Evolutionary conservation across 2,797 vertebrate species (phyloP).

Genomic region (Cyclura pinguis): DNA sequence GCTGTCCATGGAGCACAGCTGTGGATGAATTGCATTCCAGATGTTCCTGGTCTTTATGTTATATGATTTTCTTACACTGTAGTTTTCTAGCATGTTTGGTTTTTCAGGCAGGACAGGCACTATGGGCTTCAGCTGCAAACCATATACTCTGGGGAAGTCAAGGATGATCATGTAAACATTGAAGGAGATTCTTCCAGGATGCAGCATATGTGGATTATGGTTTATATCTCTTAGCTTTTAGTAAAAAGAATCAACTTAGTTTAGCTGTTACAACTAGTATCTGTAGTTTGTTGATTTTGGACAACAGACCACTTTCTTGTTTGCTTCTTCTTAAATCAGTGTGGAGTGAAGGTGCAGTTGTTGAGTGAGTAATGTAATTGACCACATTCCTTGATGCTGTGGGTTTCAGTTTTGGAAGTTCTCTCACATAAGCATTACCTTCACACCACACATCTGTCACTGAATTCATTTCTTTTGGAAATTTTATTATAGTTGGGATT

Average conservation of each 20-base stretch:
- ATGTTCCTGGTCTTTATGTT: background rate
- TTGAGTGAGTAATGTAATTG: background rate
- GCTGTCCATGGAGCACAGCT: background rate
- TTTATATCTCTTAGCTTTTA: background rate
- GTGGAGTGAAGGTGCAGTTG: background rate
- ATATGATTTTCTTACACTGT: background rate
- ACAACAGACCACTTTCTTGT: background rate
- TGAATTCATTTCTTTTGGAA: slow-evolving; percentile 1
- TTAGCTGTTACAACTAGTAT: background rate
- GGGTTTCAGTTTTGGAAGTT: slow-evolving; percentile 4
- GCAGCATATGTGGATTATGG: slow-evolving; percentile 7
- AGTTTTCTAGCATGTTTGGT: background rate
- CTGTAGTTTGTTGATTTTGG: background rate
- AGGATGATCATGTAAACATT: background rate
- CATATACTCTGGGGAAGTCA: background rate
- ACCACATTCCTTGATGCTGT: background rate
- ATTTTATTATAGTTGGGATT: background rate
- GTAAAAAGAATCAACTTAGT: slow-evolving; percentile 5
- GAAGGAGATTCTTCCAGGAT: background rate
- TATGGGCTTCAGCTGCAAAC: background rate
- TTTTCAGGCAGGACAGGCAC: background rate
- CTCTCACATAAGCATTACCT: background rate
- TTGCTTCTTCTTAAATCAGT: slow-evolving; percentile 15
- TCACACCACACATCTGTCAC: background rate
- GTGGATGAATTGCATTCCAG: slow-evolving; percentile 6